Percentiles rank a stretch among this genome's conserved stretches.
Conservation (phyloP, 2,113 vertebrate species). For the Cnemophilus loriae region DNA sequence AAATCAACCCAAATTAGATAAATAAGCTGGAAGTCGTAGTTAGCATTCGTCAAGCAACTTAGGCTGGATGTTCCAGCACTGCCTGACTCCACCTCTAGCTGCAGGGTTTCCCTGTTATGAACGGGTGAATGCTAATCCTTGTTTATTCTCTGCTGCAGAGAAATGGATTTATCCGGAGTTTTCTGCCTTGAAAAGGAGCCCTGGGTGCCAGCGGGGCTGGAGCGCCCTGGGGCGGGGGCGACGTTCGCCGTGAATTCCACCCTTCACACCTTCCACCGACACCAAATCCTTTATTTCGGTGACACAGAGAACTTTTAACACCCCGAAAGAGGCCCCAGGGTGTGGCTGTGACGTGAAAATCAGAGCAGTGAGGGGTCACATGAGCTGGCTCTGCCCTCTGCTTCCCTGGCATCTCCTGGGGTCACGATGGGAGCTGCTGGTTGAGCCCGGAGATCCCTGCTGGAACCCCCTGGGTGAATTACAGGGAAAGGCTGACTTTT, state of each 20-base stretch:
- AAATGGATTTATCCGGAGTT: background rate
- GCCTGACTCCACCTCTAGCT: constrained; percentile 34
- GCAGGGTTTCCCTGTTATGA: constrained; percentile 35
- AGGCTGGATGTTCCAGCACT: background rate
- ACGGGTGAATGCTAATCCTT: constrained; percentile 43
- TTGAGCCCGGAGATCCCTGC: rapidly evolving
- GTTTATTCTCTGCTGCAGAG: constrained; percentile 18
- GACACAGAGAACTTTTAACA: background rate
- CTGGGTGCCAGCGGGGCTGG: background rate
- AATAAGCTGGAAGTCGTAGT: constrained; percentile 28
- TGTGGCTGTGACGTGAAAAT: background rate
- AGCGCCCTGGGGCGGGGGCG: rapidly evolving
- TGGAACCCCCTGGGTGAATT: background rate
- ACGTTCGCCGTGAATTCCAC: rapidly evolving
- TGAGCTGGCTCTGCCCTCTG: background rate
- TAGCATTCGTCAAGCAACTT: constrained; percentile 44
- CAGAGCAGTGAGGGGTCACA: background rate
- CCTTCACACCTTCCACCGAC: rapidly evolving
- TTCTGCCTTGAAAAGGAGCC: background rate
- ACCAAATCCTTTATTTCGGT: rapidly evolving
- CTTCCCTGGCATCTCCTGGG: background rate
- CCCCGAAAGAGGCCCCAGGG: background rate
- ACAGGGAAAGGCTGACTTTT: background rate
- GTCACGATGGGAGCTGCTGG: rapidly evolving
- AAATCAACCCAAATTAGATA: constrained; percentile 55